These are phyloP conservation scores for Elmis aenea DNA, from an alignment of 2,888 invertebrate species.

Conservation along the genomic window DNA sequence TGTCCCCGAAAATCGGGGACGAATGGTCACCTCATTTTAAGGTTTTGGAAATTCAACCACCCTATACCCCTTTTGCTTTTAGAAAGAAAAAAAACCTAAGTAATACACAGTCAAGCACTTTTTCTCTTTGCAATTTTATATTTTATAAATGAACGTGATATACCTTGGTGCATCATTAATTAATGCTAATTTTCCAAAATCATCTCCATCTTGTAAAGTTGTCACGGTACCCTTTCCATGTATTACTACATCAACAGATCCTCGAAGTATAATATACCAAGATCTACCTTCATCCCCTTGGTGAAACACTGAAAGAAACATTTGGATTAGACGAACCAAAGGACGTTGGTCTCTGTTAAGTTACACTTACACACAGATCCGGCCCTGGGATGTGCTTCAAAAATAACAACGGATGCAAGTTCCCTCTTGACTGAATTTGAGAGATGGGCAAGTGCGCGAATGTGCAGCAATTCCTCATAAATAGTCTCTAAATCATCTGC, in stretches of 20 bases:
- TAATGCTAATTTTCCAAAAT: conserved; percentile 80
- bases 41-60: too few relatives aligned
- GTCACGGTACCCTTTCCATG: conserved; percentile 81
- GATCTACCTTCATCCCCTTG: conserved; percentile 81
- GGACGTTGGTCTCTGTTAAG: not conserved
- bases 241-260: conserved; percentile 79
- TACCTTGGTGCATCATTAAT: conserved; percentile 81
- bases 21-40: too few relatives aligned
- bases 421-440: conserved; percentile 78
- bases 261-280: conserved; percentile 79
- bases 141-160: too few relatives aligned
- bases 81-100: too few relatives aligned
- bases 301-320: conserved; percentile 61
- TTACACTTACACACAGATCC: conserved; percentile 68
- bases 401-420: conserved; percentile 71
- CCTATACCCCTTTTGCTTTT: too few relatives aligned
- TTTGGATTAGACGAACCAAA: not conserved
- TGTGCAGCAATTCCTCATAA: conserved; percentile 76
- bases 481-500: conserved; percentile 75
- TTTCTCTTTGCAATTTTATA: too few relatives aligned
- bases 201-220: conserved; percentile 77
- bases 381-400: conserved; percentile 72
- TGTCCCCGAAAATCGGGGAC: too few relatives aligned
- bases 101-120: too few relatives aligned
- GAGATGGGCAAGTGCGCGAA: conserved; percentile 74